These are phyloP conservation scores for Platorchestia sp. DNA, from an alignment of 1,140 invertebrate genomes.

Conservation along the genomic window DNA sequence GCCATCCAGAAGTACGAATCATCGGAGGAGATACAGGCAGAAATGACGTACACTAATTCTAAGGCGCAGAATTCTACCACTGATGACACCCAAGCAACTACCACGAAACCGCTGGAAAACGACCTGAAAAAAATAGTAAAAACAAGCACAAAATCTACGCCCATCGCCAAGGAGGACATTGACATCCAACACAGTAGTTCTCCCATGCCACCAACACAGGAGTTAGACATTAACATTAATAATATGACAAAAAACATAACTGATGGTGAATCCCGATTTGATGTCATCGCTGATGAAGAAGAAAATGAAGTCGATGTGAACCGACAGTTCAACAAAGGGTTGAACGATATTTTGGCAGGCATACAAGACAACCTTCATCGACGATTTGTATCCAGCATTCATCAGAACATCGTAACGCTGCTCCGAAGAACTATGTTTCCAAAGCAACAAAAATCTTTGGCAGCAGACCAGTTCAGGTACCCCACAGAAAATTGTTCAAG, in stretches of 20 bases:
- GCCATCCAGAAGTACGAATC: not conserved
- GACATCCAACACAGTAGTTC: not conserved
- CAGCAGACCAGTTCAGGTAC: conserved; percentile 1
- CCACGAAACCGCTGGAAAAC: not conserved
- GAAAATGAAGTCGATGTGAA: not conserved
- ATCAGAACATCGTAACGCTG: conserved; percentile 10
- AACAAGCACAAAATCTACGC: not conserved
- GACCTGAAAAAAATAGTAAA: not conserved
- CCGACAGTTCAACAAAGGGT: not conserved
- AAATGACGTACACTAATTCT: not conserved
- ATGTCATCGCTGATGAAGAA: not conserved
- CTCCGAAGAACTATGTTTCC: not conserved
- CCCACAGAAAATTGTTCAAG: not conserved
- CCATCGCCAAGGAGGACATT: not conserved
- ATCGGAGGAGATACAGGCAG: not conserved
- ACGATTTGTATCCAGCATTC: conserved; percentile 29
- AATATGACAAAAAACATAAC: not conserved
- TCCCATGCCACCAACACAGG: not conserved
- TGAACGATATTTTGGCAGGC: not conserved
- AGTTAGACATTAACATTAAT: not conserved
- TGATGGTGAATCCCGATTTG: not conserved
- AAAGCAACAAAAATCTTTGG: not conserved
- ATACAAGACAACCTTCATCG: not conserved
- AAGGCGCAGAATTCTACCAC: not conserved
- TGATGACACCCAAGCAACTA: not conserved